Evolutionary conservation across 2,888 invertebrate species (phyloP).

Genomic region (Anorthoa munda): DNA sequence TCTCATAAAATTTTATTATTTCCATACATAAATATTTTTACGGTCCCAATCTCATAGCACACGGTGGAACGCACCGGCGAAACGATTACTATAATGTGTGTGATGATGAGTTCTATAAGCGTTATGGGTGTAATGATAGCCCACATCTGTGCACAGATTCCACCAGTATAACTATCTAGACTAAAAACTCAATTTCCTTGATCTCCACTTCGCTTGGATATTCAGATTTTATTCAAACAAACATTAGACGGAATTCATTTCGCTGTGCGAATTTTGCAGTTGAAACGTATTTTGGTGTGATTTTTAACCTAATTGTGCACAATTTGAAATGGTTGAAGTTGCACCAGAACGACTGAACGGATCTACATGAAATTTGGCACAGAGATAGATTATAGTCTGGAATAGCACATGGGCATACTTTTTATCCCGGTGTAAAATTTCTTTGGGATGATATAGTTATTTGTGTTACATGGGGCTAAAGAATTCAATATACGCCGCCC

Average conservation of each 20-base stretch:
- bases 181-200: slow-evolving; percentile 53
- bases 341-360: too few relatives aligned
- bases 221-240: slow-evolving; percentile 56
- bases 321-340: not conserved
- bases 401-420: too few relatives aligned
- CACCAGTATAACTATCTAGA: slow-evolving; percentile 55
- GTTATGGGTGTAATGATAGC: slow-evolving; percentile 83
- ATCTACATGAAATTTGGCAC: too few relatives aligned
- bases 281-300: not conserved
- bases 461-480: too few relatives aligned
- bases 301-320: not conserved
- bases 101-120: slow-evolving; percentile 86
- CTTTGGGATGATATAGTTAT: too few relatives aligned
- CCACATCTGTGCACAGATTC: slow-evolving; percentile 80
- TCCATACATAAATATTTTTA: slow-evolving; percentile 42
- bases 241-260: slow-evolving; percentile 32
- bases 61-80: slow-evolving; percentile 68
- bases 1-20: slow-evolving; percentile 49
- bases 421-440: too few relatives aligned
- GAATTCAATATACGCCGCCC: too few relatives aligned
- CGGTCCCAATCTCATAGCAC: slow-evolving; percentile 22
- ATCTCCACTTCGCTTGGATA: slow-evolving; percentile 35
- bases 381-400: too few relatives aligned
- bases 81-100: slow-evolving; percentile 83
- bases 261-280: not conserved